These are phyloP conservation scores for Platichthys stellatus DNA, from an alignment of 2,113 vertebrate genomes.

Conservation along the genomic window DNA sequence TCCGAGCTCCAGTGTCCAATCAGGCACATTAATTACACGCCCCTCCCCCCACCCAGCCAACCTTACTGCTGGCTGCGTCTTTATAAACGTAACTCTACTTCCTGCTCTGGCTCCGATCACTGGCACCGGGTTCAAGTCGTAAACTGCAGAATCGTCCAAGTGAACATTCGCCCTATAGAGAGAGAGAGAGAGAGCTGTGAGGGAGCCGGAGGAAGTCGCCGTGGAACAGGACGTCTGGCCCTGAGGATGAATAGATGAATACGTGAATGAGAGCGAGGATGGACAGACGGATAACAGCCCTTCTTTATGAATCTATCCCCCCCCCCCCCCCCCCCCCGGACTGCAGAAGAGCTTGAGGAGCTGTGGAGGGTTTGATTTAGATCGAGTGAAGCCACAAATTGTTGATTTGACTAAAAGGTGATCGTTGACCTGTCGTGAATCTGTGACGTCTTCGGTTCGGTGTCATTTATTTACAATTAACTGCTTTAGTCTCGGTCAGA, in stretches of 20 bases:
- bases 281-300: slow-evolving; percentile 66
- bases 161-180: background rate
- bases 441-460: background rate
- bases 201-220: slow-evolving; percentile 9
- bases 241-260: slow-evolving; percentile 13
- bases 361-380: background rate
- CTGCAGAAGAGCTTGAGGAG: slow-evolving; percentile 34
- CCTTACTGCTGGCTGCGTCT: background rate
- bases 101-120: background rate
- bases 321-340: background rate
- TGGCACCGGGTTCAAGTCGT: background rate
- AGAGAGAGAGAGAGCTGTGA: background rate
- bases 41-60: background rate
- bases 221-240: slow-evolving; percentile 45
- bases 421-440: background rate
- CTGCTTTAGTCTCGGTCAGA: too few relatives aligned
- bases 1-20: background rate
- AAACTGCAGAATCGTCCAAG: slow-evolving; percentile 8
- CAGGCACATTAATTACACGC: slow-evolving; percentile 9
- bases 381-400: background rate
- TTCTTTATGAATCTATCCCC: slow-evolving; percentile 45
- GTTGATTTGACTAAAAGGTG: background rate
- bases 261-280: slow-evolving; percentile 12
- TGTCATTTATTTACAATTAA: too few relatives aligned
- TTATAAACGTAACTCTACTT: slow-evolving; percentile 3